Percentiles rank a stretch among this genome's conserved stretches.
These are phyloP conservation scores for Cancer borealis DNA, from an alignment of 2,888 invertebrate species.

Conservation along the genomic window DNA sequence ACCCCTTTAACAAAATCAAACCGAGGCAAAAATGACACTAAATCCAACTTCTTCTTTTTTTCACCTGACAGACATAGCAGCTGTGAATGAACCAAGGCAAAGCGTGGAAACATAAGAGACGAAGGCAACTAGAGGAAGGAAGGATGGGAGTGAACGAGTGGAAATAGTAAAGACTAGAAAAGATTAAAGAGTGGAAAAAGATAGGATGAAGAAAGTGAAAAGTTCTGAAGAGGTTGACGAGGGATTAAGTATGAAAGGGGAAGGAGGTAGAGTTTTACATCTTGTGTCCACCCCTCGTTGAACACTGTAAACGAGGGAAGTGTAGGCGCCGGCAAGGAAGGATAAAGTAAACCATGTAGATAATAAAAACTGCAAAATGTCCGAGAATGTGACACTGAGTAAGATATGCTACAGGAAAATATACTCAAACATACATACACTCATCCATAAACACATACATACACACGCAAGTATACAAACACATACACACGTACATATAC, in stretches of 20 bases:
- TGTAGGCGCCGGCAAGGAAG: background rate
- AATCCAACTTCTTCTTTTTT: background rate
- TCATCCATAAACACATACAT: too few relatives aligned
- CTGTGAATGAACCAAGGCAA: background rate
- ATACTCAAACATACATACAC: too few relatives aligned
- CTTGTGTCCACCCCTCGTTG: background rate
- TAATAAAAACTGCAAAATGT: background rate
- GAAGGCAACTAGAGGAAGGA: background rate
- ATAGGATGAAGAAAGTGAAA: background rate
- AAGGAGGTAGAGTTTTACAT: background rate
- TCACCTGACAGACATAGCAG: background rate
- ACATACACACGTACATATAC: too few relatives aligned
- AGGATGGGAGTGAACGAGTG: background rate
- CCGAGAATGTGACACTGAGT: background rate
- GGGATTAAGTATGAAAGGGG: background rate
- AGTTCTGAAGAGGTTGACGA: background rate
- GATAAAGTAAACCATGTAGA: background rate
- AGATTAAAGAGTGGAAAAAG: background rate
- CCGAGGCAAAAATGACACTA: background rate
- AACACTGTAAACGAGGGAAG: background rate
- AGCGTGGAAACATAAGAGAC: background rate
- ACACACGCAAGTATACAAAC: too few relatives aligned
- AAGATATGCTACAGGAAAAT: too few relatives aligned
- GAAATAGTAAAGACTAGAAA: background rate
- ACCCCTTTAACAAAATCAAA: slow-evolving; percentile 24